Conservation (phyloP, 2,797 vertebrate genomes). For the Anolis apletophallus region DNA sequence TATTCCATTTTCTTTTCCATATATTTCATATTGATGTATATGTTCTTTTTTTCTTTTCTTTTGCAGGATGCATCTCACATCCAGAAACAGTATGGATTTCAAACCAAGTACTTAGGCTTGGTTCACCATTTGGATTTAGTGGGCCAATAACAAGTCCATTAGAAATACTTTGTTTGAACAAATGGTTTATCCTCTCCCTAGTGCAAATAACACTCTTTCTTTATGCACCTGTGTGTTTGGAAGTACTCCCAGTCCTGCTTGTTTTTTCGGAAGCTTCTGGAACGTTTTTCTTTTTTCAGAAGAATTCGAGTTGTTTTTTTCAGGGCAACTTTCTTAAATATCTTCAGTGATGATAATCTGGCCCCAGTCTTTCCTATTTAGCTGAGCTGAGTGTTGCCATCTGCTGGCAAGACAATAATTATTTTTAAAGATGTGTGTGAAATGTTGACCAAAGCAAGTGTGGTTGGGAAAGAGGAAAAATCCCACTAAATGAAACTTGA, state of each 20-base stretch:
- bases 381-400: constrained; percentile 41
- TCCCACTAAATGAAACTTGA: neutral
- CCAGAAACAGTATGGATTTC: neutral
- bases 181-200: neutral
- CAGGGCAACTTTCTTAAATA: neutral
- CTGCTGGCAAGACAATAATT: constrained; percentile 32
- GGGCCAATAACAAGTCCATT: neutral
- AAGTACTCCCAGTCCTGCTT: neutral
- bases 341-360: neutral
- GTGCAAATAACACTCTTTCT: neutral
- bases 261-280: no score
- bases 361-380: constrained; percentile 24
- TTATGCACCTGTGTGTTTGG: neutral
- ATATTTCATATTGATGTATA: no score
- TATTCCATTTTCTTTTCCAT: no score
- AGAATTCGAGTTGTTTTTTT: neutral
- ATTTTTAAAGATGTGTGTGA: constrained; percentile 1
- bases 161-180: neutral
- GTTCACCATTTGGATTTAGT: neutral
- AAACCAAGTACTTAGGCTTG: neutral
- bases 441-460: neutral
- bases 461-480: neutral
- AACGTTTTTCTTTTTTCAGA: no score
- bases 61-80: neutral
- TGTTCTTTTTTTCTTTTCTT: neutral